These are phyloP conservation scores for Picathartes gymnocephalus DNA, from an alignment of 2,113 vertebrate genomes.

Conservation along the genomic window DNA sequence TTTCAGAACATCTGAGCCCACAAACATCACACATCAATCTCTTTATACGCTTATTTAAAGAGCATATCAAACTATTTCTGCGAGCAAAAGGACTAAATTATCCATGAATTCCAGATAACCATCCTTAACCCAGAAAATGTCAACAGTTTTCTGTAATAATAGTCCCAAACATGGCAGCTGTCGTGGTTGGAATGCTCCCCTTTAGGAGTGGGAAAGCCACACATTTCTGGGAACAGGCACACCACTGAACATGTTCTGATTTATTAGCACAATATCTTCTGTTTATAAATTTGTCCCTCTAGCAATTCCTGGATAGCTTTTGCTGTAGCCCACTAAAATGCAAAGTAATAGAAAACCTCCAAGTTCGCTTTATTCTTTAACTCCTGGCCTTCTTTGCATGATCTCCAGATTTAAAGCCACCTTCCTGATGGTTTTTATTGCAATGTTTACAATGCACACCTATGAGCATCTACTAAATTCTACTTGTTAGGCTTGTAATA, in stretches of 20 bases:
- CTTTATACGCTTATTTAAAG: slow-evolving; percentile 39
- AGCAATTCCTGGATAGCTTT: not conserved
- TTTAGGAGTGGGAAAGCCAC: not conserved
- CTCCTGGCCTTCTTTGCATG: not conserved
- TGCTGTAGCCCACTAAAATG: not conserved
- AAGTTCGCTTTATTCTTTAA: not conserved
- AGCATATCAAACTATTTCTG: slow-evolving; percentile 49
- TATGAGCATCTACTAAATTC: not conserved
- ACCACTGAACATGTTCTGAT: not conserved
- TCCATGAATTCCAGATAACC: slow-evolving; percentile 45
- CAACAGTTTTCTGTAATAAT: slow-evolving; percentile 12
- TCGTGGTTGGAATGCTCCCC: not conserved
- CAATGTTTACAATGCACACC: not conserved
- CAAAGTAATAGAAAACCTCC: not conserved
- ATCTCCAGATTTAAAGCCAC: not conserved
- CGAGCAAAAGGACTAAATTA: slow-evolving; percentile 51
- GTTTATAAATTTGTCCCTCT: not conserved
- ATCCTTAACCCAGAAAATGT: slow-evolving; percentile 12
- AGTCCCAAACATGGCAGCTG: not conserved
- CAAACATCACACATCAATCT: slow-evolving; percentile 21
- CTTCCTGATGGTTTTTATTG: not conserved
- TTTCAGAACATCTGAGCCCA: slow-evolving; percentile 47
- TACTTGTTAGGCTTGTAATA: not conserved
- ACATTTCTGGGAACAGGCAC: not conserved
- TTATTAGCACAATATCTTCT: not conserved